These are phyloP conservation scores for Emys orbicularis DNA, from an alignment of 2,797 vertebrate genomes.

Conservation along the genomic window DNA sequence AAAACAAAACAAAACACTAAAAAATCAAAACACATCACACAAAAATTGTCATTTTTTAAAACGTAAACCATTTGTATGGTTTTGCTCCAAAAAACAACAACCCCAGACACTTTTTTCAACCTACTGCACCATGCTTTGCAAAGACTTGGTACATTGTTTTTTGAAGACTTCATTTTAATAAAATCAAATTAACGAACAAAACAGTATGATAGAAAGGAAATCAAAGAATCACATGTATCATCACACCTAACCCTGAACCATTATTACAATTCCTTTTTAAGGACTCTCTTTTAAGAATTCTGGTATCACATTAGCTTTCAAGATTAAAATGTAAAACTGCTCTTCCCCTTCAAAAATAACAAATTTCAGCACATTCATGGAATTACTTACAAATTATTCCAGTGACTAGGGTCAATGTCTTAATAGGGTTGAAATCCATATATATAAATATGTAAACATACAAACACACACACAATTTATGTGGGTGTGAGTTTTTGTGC, in stretches of 20 bases:
- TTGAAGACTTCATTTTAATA: neutral
- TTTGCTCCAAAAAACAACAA: neutral
- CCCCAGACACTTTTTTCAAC: neutral
- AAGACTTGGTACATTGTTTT: neutral
- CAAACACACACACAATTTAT: neutral
- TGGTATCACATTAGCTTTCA: neutral
- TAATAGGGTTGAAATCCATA: neutral
- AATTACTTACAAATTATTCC: neutral
- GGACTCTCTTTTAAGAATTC: neutral
- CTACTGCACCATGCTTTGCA: neutral
- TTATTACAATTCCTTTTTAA: neutral
- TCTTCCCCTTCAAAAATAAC: neutral
- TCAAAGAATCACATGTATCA: neutral
- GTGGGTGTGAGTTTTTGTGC: accelerated
- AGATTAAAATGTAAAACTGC: neutral
- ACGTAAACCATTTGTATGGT: neutral
- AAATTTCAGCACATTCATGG: neutral
- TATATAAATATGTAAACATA: neutral
- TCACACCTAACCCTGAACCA: neutral
- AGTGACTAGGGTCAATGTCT: accelerated
- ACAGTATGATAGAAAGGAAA: neutral
- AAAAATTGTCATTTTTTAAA: no score
- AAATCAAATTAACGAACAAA: neutral
- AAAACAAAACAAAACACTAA: neutral
- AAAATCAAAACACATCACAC: neutral